These are phyloP conservation scores for Ardeotis arabs DNA, from an alignment of 2,113 vertebrate species.

Conservation along the genomic window DNA sequence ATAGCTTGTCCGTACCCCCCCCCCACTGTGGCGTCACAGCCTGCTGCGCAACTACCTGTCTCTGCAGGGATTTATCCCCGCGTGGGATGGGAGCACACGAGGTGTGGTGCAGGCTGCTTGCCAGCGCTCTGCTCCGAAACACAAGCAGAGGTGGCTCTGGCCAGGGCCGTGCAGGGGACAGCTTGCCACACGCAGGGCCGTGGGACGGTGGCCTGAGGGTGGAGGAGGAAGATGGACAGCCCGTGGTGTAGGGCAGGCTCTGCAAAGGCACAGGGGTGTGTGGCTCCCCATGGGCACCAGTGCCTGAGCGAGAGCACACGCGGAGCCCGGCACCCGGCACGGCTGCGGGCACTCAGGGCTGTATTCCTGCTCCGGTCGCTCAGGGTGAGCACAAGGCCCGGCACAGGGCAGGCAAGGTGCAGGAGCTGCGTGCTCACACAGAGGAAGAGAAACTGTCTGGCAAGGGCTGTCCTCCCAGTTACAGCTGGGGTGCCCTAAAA, in stretches of 20 bases:
- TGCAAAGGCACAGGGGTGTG: neutral
- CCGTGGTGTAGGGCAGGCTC: neutral
- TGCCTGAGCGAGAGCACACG: fast-evolving
- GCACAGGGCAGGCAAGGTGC: neutral
- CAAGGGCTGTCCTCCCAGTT: fast-evolving
- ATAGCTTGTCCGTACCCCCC: fast-evolving
- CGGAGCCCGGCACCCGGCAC: fast-evolving
- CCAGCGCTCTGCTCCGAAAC: neutral
- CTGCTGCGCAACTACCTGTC: fast-evolving
- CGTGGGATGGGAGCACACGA: fast-evolving
- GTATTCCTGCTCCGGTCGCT: fast-evolving
- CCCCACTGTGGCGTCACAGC: fast-evolving
- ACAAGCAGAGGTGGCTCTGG: neutral
- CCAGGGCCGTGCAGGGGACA: neutral
- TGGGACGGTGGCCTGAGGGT: neutral
- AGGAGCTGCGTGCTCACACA: fast-evolving
- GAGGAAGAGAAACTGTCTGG: neutral
- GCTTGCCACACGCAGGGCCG: fast-evolving
- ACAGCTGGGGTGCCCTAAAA: neutral
- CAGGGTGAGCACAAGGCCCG: fast-evolving
- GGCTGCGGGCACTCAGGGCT: fast-evolving
- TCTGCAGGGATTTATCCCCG: neutral
- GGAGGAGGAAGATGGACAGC: neutral
- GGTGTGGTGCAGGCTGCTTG: neutral
- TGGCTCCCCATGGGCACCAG: fast-evolving